Base-by-base conservation (phyloP, 1,140 invertebrate genomes). In the Dryas iulia region DNA sequence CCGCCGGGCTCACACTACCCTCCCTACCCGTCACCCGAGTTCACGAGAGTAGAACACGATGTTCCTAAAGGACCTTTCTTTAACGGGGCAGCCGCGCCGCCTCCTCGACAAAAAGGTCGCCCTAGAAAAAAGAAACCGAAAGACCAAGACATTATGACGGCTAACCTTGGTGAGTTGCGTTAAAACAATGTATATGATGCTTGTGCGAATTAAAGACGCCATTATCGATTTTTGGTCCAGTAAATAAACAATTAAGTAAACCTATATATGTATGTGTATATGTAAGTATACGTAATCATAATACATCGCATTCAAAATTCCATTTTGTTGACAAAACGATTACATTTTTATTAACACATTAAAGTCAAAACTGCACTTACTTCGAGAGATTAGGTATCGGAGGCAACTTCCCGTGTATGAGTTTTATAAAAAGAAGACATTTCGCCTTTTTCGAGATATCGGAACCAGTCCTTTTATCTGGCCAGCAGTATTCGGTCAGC, bases 101-200 rank as follows among this genome's bases (percentile, higher is more conserved):
- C 95, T 31, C 95, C 96, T 0, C 93, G 96, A 76, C 97, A 98
- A 87, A 98, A 99, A 93, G 97, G 97, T 1, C 92, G 98, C 69
- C 97, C 97, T 0, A 94, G 97, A 84, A 98, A 98, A 90, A 94
- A 97, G 93, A 98, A 97, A 90, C 96, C 96, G 52, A 97, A 97
- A 93, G 96, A 97, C 82, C 93, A 97, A 61, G 96, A 97, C 79
- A 93, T 95, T 33, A 96, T 97, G 95, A 96, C 96, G 21, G 95
- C 96, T 25, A 97, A 95, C 91, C 94, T 97, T 86, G 96, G 96
- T 96, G 89, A 95, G 95, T 93, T 70, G 3, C 8, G 14, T 58
- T 3, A 1, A n/a, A 59, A 28, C 18, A 11, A 62, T 35, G 18
- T 59, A 14, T 58, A 1, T 56, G 7, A 56, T 25, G 66, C 59